These are phyloP conservation scores for Saturnia japonica DNA, from an alignment of 2,888 invertebrate species.

Conservation along the genomic window DNA sequence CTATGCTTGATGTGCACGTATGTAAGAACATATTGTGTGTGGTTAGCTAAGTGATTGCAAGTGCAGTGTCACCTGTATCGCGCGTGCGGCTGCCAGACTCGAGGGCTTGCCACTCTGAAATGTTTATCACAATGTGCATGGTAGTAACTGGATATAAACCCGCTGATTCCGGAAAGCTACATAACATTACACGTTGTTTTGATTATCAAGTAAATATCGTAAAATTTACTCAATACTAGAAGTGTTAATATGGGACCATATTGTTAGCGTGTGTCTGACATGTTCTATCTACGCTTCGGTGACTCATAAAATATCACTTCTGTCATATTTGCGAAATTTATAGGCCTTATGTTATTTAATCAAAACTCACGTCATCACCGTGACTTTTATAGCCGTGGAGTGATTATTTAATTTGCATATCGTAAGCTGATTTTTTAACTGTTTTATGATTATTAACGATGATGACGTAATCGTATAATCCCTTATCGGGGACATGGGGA, in stretches of 20 bases:
- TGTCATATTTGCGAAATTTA: slow-evolving; percentile 12
- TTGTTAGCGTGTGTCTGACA: slow-evolving; percentile 1
- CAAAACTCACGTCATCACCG: slow-evolving; percentile 14
- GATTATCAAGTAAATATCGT: neutral
- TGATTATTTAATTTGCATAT: slow-evolving; percentile 1
- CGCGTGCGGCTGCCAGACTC: no score
- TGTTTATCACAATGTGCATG: no score
- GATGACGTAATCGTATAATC: neutral
- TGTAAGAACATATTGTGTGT: no score
- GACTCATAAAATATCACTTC: slow-evolving; percentile 1
- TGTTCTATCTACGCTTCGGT: neutral
- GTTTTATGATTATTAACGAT: neutral
- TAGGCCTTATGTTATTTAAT: slow-evolving; percentile 13
- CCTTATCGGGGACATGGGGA: neutral
- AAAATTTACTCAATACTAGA: neutral
- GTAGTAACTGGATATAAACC: no score
- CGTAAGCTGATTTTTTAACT: neutral
- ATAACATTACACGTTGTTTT: no score
- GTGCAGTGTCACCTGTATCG: no score
- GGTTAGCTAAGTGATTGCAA: no score
- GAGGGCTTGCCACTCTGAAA: no score
- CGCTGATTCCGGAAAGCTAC: no score
- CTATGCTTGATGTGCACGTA: no score
- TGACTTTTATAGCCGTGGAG: neutral
- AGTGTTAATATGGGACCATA: neutral